Evolutionary conservation across 2,888 invertebrate species (phyloP), one percentile per base, ranked within the genome.

Genomic region (Lampropteryx suffumata): DNA sequence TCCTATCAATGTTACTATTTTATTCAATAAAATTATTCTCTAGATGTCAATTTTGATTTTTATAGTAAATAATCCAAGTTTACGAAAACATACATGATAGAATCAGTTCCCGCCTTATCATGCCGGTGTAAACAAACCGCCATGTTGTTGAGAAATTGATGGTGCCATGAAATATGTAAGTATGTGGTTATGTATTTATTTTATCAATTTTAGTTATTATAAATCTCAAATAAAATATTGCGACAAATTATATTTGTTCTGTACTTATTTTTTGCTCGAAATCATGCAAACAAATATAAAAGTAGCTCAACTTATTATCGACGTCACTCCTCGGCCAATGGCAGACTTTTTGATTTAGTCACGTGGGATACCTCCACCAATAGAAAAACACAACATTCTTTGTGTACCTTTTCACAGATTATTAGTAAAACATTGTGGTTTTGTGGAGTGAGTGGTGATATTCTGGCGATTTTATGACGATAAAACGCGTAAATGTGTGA

Each of bases 401-500:
- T 90, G 90, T 91, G 86, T 90, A 90, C 86, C 75, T 90, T 88
- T 88, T 84, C 85, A 80, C 77, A 74, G 82, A 84, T 79, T 82
- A 84, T 82, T 86, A 86, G 84, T 57, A 88, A 86, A 89, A 84
- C 84, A 85, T 82, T 82, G 87, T 87, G 84, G 87, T 83, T 86
- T 74, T 87, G 82, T 81, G 82, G 81, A 88, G 88, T 87, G 90
- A 87, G 87, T 88, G 88, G 89, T 88, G 84, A 86, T 81, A 81
- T 84, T 85, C 82, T 89, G 86, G 84, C 86, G 87, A 84, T 86
- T 76, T 84, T 74, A 86, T 87, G 86, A 82, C 76, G 74, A 76
- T 86, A 86, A 82, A 82, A 80, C 77, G 59, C 87, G 83, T 90
- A 91, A 86, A 94, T 93, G 93, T 93, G 92, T 89, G 92, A 94